Conservation (phyloP, 2,113 vertebrate genomes). For the Calyptomena viridis region DNA sequence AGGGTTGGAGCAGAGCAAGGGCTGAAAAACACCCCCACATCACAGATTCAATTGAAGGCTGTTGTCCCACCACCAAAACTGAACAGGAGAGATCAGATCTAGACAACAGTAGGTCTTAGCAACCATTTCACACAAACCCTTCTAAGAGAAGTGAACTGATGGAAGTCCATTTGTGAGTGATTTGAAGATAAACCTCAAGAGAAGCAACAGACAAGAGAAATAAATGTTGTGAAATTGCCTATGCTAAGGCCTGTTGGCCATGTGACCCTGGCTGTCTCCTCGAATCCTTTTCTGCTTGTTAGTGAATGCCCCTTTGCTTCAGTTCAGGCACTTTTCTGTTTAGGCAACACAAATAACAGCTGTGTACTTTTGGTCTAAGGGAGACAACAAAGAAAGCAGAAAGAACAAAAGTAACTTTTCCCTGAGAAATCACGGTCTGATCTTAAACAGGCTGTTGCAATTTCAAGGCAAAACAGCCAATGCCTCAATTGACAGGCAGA, state of each 20-base stretch:
- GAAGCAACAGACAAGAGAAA: neutral
- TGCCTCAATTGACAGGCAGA: neutral
- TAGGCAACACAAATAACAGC: neutral
- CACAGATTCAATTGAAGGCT: neutral
- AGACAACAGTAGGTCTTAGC: neutral
- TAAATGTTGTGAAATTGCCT: neutral
- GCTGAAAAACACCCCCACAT: neutral
- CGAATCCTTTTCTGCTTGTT: neutral
- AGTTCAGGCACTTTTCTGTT: neutral
- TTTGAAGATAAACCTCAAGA: neutral
- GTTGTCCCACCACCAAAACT: neutral
- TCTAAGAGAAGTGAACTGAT: neutral
- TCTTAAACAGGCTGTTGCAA: neutral
- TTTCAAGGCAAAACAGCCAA: neutral
- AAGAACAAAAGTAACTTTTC: neutral
- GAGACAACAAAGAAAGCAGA: neutral
- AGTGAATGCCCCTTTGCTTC: neutral
- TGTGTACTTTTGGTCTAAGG: neutral
- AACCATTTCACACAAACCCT: neutral
- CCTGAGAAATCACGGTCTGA: neutral
- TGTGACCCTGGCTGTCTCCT: neutral
- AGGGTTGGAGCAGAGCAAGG: neutral
- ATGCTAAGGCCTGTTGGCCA: neutral
- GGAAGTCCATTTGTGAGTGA: neutral
- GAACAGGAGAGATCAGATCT: neutral